phyloP scores from a whole-genome alignment of 37 sponge, comb jelly and placozoan genomes.

The Haliclona indistincta region DNA sequence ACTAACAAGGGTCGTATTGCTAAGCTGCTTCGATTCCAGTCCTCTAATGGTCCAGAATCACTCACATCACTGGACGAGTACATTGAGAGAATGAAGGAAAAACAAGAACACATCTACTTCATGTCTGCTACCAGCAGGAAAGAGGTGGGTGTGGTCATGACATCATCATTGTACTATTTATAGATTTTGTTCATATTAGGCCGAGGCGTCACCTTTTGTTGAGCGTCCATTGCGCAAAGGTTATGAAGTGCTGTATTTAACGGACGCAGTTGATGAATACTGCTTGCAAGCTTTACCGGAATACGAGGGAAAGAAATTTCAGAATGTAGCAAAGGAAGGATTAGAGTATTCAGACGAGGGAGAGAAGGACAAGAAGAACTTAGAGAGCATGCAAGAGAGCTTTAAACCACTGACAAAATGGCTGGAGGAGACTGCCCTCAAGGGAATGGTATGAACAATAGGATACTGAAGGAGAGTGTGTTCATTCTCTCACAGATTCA shows the following conservation, averaged over 20 bases:
- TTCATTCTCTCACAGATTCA: too few relatives aligned
- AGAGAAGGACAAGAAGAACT: constrained; percentile 79
- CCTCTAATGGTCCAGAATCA: too few relatives aligned
- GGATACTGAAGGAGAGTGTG: too few relatives aligned
- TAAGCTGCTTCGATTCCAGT: too few relatives aligned
- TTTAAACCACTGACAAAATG: constrained; percentile 89
- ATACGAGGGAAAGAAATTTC: constrained; percentile 95
- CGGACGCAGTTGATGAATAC: constrained; percentile 97
- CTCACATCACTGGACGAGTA: too few relatives aligned
- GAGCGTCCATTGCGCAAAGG: constrained; percentile 92
- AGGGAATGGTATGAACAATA: constrained; percentile 32
- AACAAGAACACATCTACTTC: too few relatives aligned
- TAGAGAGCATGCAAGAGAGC: constrained; percentile 71
- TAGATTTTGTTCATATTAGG: constrained; percentile 26
- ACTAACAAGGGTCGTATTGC: too few relatives aligned
- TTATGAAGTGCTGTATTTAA: constrained; percentile 94
- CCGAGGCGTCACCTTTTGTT: constrained; percentile 92
- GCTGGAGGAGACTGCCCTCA: constrained; percentile 90
- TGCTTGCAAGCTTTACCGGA: constrained; percentile 85
- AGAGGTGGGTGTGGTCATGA: too few relatives aligned
- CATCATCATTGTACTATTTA: too few relatives aligned
- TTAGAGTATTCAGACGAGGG: constrained; percentile 84
- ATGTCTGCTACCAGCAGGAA: too few relatives aligned
- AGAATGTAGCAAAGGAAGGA: constrained; percentile 98
- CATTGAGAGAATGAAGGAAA: too few relatives aligned